A percentile compares a stretch with the other conserved stretches of the same genome.
Conservation (phyloP, 2,113 vertebrate species). For the Aix galericulata region DNA sequence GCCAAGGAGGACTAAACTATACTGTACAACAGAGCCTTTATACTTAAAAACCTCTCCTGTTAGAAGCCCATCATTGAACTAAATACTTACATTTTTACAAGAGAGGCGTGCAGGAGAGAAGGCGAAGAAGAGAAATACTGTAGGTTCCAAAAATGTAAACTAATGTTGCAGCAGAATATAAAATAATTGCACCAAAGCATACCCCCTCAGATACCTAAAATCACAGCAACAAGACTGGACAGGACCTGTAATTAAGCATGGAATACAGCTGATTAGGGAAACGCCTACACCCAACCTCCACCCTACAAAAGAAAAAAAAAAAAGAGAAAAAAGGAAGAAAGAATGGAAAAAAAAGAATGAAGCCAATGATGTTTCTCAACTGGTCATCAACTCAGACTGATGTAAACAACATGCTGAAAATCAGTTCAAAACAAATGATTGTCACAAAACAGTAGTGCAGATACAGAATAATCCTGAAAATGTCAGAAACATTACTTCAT, state of each 20-base stretch:
- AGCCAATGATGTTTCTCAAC: constrained; percentile 12
- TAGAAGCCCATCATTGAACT: constrained; percentile 59
- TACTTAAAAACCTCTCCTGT: constrained; percentile 69
- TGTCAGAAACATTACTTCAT: constrained; percentile 24
- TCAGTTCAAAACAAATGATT: neutral
- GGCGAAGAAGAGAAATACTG: constrained; percentile 74
- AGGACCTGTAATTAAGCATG: constrained; percentile 74
- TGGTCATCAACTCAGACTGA: constrained; percentile 12
- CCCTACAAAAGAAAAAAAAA: constrained; percentile 25
- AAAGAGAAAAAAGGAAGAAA: constrained; percentile 6
- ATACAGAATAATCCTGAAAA: neutral
- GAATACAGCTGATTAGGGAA: constrained; percentile 73
- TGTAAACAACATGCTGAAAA: constrained; percentile 19
- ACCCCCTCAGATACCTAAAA: constrained; percentile 75
- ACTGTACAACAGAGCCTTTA: constrained; percentile 53
- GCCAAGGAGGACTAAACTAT: constrained; percentile 12
- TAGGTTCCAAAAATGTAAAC: constrained; percentile 75
- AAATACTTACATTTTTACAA: constrained; percentile 76
- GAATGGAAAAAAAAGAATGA: constrained; percentile 15
- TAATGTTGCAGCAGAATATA: constrained; percentile 74
- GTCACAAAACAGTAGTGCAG: constrained; percentile 8
- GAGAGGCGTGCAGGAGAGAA: constrained; percentile 72
- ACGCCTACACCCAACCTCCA: constrained; percentile 63
- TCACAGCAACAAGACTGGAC: constrained; percentile 74
- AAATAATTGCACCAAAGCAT: constrained; percentile 74